Percentiles rank a stretch among this genome's conserved stretches.
Conservation (phyloP, 2,888 invertebrate genomes). For the Polymixis flavicincta region DNA sequence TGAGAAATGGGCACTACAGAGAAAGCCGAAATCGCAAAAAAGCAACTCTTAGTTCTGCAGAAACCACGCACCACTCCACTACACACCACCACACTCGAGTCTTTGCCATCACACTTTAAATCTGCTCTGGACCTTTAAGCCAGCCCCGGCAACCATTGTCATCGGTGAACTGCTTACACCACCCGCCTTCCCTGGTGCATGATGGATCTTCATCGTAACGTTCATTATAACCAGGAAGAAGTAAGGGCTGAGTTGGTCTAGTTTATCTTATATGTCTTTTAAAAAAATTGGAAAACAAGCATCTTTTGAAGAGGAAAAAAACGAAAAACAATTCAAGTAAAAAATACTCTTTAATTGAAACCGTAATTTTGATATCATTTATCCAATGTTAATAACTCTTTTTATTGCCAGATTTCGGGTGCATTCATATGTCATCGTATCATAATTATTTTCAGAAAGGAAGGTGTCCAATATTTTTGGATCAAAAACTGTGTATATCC, state of each 20-base stretch:
- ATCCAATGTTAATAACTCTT: not conserved
- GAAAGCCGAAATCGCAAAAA: not conserved
- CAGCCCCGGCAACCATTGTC: no score
- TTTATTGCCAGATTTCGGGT: not conserved
- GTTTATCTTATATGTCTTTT: not conserved
- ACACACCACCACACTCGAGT: not conserved
- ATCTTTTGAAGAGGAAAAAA: constrained; percentile 5
- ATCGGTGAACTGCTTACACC: not conserved
- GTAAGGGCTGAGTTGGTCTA: not conserved
- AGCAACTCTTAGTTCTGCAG: not conserved
- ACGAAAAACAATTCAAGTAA: not conserved
- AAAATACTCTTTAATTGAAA: constrained; percentile 1
- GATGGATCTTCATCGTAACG: no score
- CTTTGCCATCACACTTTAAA: not conserved
- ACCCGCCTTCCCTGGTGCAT: no score
- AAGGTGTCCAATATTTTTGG: not conserved
- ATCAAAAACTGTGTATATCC: not conserved
- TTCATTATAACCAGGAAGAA: not conserved
- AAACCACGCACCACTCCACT: not conserved
- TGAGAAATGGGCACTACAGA: not conserved
- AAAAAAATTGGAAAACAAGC: not conserved
- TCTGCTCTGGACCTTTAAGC: not conserved
- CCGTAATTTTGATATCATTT: not conserved
- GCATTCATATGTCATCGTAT: not conserved
- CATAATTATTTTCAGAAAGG: not conserved